These are phyloP conservation scores for Naso thynnoides DNA, from an alignment of 2,797 vertebrate genomes.

Conservation along the genomic window DNA sequence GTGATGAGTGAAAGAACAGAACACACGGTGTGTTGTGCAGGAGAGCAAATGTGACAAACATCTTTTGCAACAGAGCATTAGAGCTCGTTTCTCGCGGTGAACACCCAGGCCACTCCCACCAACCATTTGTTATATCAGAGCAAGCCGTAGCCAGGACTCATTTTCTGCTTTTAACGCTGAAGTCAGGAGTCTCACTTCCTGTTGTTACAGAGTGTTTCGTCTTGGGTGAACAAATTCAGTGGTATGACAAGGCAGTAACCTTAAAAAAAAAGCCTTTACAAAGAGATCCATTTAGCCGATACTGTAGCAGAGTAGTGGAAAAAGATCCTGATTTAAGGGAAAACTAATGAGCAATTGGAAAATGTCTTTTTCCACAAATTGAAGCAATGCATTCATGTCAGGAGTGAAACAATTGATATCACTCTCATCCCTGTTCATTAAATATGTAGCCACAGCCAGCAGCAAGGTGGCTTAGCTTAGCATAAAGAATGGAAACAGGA, in stretches of 20 bases:
- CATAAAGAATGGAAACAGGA: background rate
- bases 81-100: background rate
- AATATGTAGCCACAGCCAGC: background rate
- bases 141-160: background rate
- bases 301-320: background rate
- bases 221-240: background rate
- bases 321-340: background rate
- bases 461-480: background rate
- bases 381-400: background rate
- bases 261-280: background rate
- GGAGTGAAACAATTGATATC: background rate
- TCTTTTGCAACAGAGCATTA: background rate
- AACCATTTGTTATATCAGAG: conserved; percentile 7
- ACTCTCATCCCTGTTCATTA: background rate
- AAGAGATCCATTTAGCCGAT: background rate
- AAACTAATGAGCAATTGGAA: background rate
- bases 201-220: conserved; percentile 38
- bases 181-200: conserved; percentile 63
- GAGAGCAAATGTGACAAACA: conserved; percentile 3
- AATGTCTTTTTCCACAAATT: background rate
- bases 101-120: background rate
- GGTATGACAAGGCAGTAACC: background rate
- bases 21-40: conserved; percentile 9
- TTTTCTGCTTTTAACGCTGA: conserved; percentile 28
- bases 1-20: conserved; percentile 31